Conservation (phyloP, 92 coral and sea anemone genomes). For the Porites cylindrica region DNA sequence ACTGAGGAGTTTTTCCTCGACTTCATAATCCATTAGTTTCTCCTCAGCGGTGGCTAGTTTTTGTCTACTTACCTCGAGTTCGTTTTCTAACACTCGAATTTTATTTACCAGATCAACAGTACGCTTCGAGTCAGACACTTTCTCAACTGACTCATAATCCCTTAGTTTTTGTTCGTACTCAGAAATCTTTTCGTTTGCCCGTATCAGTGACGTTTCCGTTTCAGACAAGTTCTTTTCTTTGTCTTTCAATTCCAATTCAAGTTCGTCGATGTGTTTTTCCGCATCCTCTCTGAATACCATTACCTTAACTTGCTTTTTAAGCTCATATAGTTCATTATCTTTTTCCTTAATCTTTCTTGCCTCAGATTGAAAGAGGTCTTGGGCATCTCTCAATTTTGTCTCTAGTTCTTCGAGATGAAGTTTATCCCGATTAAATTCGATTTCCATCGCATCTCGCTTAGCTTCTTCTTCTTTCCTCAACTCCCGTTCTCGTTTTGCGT, state of each 20-base stretch:
- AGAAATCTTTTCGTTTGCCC: constrained; percentile 41
- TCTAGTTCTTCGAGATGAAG: constrained; percentile 46
- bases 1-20: constrained; percentile 74
- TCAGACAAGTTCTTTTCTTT: constrained; percentile 30
- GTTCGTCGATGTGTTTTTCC: constrained; percentile 47
- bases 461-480: constrained; percentile 24
- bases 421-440: constrained; percentile 28
- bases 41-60: constrained; percentile 70
- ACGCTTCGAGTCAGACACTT: background rate
- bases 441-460: constrained; percentile 25
- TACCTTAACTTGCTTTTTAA: constrained; percentile 38
- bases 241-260: constrained; percentile 45
- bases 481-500: constrained; percentile 36
- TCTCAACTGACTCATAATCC: constrained; percentile 29
- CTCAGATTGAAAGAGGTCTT: constrained; percentile 33
- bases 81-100: constrained; percentile 53
- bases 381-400: constrained; percentile 23
- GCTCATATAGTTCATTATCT: constrained; percentile 49
- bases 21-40: constrained; percentile 67
- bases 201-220: constrained; percentile 6
- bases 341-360: constrained; percentile 21
- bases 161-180: constrained; percentile 44
- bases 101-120: constrained; percentile 62
- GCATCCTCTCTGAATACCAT: constrained; percentile 60
- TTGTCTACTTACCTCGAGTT: constrained; percentile 64